Conservation (phyloP, 2,113 vertebrate genomes). For the Rhinichthys klamathensis region DNA sequence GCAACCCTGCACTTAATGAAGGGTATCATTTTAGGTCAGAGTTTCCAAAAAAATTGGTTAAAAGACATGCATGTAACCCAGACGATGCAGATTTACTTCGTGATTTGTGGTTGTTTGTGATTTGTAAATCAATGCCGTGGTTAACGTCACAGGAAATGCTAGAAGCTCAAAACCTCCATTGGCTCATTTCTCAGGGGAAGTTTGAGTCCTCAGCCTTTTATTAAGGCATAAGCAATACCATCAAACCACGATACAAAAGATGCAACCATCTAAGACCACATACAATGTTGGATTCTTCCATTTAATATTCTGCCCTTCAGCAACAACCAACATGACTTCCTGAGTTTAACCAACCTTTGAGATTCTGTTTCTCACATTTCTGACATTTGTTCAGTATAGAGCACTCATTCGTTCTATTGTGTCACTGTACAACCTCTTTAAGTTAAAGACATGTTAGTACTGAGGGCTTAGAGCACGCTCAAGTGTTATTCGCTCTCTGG, state of each 20-base stretch:
- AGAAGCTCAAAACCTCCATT: constrained; percentile 27
- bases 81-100: constrained; percentile 30
- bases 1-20: constrained; percentile 32
- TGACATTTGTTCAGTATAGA: background rate
- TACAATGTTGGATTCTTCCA: background rate
- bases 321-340: background rate
- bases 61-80: constrained; percentile 30
- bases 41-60: constrained; percentile 29
- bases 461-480: background rate
- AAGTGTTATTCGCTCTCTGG: constrained; percentile 8
- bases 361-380: background rate
- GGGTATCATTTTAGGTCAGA: constrained; percentile 45
- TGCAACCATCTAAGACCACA: constrained; percentile 11
- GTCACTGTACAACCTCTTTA: background rate
- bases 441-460: background rate
- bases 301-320: background rate
- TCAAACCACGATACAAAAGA: constrained; percentile 23
- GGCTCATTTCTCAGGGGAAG: constrained; percentile 15
- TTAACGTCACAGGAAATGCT: constrained; percentile 35
- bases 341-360: background rate
- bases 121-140: constrained; percentile 36
- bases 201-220: constrained; percentile 1
- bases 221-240: constrained; percentile 21
- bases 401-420: background rate
- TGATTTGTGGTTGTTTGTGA: constrained; percentile 49